Evolutionary conservation across 2,797 vertebrate genomes (phyloP).

Genomic region (Odontamblyopus rebecca): DNA sequence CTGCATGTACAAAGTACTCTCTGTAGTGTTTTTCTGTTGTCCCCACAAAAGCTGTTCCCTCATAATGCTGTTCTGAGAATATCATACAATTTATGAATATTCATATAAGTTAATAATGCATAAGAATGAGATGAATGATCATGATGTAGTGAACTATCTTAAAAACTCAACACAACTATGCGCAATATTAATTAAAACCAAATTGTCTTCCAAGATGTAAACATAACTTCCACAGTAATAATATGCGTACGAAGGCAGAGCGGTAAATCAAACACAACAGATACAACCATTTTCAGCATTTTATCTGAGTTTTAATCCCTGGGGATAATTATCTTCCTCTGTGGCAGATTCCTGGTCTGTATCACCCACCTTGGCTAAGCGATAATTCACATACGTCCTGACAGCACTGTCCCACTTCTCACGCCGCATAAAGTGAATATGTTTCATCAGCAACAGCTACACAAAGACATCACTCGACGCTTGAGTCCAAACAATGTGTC

Average conservation of each 20-base stretch:
- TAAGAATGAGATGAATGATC: conserved; percentile 8
- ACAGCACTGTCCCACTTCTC: conserved; percentile 2
- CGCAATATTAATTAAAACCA: not conserved
- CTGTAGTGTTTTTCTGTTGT: conserved; percentile 7
- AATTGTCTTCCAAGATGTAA: not conserved
- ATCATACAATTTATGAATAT: conserved; percentile 24
- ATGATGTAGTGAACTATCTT: conserved; percentile 12
- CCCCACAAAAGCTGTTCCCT: conserved; percentile 11
- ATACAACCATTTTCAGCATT: conserved; percentile 33
- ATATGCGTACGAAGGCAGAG: not conserved
- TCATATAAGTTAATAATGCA: conserved; percentile 20
- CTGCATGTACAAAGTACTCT: not conserved
- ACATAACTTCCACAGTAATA: not conserved
- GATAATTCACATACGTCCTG: conserved; percentile 21
- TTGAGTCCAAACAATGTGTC: conserved; percentile 1
- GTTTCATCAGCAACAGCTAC: not conserved
- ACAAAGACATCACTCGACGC: not conserved
- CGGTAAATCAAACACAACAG: conserved; percentile 29
- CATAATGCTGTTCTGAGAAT: conserved; percentile 8
- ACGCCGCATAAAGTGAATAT: not conserved
- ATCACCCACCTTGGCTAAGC: conserved; percentile 31
- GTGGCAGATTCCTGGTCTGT: conserved; percentile 10
- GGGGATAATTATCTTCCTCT: conserved; percentile 28
- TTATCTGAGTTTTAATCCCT: conserved; percentile 36
- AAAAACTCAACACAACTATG: conserved; percentile 5